Evolutionary conservation across 30 jellyfish, hydroid and myxozoan species (phyloP), one percentile per base, ranked within the genome.

Genomic region (Aurelia sp.): DNA sequence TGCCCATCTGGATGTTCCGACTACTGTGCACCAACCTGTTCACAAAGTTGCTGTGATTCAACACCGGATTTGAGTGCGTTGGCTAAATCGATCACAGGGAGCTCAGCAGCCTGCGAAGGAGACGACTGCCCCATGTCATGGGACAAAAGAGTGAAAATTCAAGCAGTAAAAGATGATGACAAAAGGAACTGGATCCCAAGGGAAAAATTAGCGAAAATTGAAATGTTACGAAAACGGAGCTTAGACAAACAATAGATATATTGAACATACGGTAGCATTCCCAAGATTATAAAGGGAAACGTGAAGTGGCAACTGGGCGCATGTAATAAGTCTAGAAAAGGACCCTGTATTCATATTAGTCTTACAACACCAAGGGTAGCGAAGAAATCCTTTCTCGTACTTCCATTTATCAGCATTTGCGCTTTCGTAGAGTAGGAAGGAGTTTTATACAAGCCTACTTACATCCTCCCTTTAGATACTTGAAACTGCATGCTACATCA

Each of bases 11-110:
- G 95, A 16, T 92, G 98, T 74, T 92, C 98, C 4, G 95, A 82
- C 65, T 92, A 73, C 79, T 92, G 98, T 69, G 97, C 98, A 3
- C 98, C 98, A 47, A 84, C 63, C 13, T 92, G 98, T 51, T 55
- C 97, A 24, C 96, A 74, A 68, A 84, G 77, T 24, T 92, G 98
- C 65, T 92, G 98, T 68, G 98, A 87, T 60, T 87, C 97, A 24
- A 92, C 98, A 0, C 93, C 98, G 30, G 98, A 92, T 52, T 55
- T 92, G 53, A 86, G 94, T 75, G 97, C 98, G n/a, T 55, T 92
- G 72, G 98, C 95, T 7, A 88, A 87, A 76, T 84, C 95, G 41
- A 87, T 92, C 47, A 71, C 91, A 27, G 83, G 73, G 3, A 78
- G 70, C 30, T 76, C 83, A 4, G 91, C 72, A 22, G 75, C 71